Base-by-base conservation (phyloP, 1,140 invertebrate species). In the Drosophila littoralis region DNA sequence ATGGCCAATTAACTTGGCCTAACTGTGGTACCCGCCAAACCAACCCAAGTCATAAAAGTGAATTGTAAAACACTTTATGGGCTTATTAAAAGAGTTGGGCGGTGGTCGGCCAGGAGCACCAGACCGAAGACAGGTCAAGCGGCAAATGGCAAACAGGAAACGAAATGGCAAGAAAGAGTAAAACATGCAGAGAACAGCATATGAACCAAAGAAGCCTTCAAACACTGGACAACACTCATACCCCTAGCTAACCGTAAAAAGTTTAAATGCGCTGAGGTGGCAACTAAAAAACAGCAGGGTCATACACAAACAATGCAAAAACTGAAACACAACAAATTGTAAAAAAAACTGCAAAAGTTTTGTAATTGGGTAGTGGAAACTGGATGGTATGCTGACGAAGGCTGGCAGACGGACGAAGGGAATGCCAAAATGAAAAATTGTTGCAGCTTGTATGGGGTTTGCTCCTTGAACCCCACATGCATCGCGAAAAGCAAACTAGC, bases 261-360 rank as follows among this genome's bases (percentile, higher is more conserved):
- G 61, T 72, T 67, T 51, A 72, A 76, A 72, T 65, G 68, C 42
- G 61, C 68, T 54, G 55, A 72, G 64, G 55, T 69, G 50, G 58
- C 54, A 64, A 13, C 36, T 35, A 61, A 10, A 59, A 59, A 40
- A 76, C 63, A 73, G 52, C 43, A 71, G 58, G 52, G 46, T 46
- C 69, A 66, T 71, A 75, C 68, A 71, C 61, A 79, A 81, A 76
- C 63, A 78, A 79, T 67, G 51, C 65, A 67, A 54, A 66, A 78
- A 78, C 45, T 59, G 59, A 42, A 81, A 35, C 65, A 75, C 46
- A 60, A 59, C 40, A 63, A 76, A 66, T 64, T 61, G 51, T 50
- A 43, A 74, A 74, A 69, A 74, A 32, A 17, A 17, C 15, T 17
- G 36, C 57, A 63, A 52, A 81, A 82, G 60, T 82, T 82, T 82